A percentile compares a stretch with the other conserved stretches of the same genome.
These are phyloP conservation scores for Poecile montanus DNA, from an alignment of 2,797 vertebrate genomes.

Conservation along the genomic window DNA sequence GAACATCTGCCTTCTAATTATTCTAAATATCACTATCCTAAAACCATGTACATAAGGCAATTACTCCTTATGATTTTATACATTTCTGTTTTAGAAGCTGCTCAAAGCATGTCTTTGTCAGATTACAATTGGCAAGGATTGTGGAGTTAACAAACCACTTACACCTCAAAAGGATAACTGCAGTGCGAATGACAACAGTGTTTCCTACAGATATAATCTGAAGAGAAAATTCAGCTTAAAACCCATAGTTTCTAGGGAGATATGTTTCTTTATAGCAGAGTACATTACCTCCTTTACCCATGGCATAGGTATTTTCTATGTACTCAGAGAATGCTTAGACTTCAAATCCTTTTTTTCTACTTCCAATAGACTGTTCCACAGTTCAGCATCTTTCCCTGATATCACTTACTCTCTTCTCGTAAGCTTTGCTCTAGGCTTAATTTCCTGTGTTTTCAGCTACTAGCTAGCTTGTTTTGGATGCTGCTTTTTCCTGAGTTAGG, in stretches of 20 bases:
- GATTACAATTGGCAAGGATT: not conserved
- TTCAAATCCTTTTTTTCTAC: fast-evolving
- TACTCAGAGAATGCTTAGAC: not conserved
- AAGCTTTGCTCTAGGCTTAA: not conserved
- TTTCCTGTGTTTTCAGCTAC: constrained; percentile 2
- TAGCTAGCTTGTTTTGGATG: not conserved
- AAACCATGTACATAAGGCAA: not conserved
- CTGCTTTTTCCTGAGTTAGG: not conserved
- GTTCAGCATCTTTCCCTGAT: not conserved
- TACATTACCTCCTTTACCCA: not conserved
- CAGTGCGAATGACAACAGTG: not conserved
- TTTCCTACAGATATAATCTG: not conserved
- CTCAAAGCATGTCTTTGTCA: not conserved
- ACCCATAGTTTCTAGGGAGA: not conserved
- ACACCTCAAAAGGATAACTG: not conserved
- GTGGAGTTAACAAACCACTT: not conserved
- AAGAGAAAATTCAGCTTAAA: not conserved
- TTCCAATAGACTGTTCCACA: not conserved
- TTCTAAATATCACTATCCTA: not conserved
- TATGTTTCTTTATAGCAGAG: not conserved
- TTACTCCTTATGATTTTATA: not conserved
- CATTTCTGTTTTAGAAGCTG: not conserved
- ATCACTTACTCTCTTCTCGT: not conserved
- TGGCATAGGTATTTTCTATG: not conserved
- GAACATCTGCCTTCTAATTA: not conserved